Evolutionary conservation across 2,888 invertebrate genomes (phyloP).

Genomic region (Agonopterix heracliana): DNA sequence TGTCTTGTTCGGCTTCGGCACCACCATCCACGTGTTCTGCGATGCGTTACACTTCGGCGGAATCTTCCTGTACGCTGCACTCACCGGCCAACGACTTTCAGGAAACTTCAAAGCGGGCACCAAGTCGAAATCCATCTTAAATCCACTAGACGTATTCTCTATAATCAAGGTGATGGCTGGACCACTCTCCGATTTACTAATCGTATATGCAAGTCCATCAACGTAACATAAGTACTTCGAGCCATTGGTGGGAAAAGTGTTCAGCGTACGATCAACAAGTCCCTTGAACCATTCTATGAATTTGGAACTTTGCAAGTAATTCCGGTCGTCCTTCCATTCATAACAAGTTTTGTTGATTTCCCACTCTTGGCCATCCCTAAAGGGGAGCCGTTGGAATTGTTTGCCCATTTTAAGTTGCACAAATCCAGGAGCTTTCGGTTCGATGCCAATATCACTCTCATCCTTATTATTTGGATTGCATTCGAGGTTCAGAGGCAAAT

Average conservation of each 20-base stretch:
- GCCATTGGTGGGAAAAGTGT: constrained; percentile 25
- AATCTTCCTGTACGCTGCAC: constrained; percentile 25
- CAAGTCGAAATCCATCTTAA: constrained; percentile 66
- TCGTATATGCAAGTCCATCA: constrained; percentile 50
- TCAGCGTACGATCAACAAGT: constrained; percentile 55
- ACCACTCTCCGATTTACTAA: constrained; percentile 46
- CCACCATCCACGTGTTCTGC: constrained; percentile 60
- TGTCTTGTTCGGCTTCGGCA: constrained; percentile 58
- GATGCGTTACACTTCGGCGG: constrained; percentile 24
- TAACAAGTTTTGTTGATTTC: constrained; percentile 45
- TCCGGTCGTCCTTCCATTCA: constrained; percentile 48
- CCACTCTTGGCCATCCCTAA: constrained; percentile 37
- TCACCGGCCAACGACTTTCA: constrained; percentile 53
- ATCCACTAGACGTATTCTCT: constrained; percentile 25
- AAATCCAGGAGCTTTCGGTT: constrained; percentile 56
- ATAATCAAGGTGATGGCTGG: constrained; percentile 75
- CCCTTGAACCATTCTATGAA: constrained; percentile 75
- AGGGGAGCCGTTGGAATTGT: constrained; percentile 40
- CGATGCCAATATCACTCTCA: constrained; percentile 50
- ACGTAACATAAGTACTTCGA: constrained; percentile 21
- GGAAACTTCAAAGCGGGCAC: constrained; percentile 71
- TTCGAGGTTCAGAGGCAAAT: constrained; percentile 55
- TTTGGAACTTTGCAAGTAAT: constrained; percentile 57
- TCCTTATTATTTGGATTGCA: constrained; percentile 21
- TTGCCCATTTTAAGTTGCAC: constrained; percentile 55